Conservation (phyloP, 2,888 invertebrate genomes). For the Drosophila conformis region DNA sequence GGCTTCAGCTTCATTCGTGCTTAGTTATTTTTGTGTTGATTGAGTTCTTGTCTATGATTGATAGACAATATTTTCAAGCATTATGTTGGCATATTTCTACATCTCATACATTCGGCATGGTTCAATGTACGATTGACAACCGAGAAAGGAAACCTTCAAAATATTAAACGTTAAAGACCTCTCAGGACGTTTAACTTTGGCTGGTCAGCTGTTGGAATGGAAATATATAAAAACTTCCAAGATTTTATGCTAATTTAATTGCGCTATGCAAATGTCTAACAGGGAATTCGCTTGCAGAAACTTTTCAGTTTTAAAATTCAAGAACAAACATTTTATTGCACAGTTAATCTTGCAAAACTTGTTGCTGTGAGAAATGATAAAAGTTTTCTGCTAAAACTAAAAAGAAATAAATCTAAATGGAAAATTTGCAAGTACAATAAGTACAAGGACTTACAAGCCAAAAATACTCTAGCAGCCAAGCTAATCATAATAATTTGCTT, state of each 20-base stretch:
- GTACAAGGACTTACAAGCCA: background rate
- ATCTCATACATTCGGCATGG: background rate
- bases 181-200: conserved; percentile 5
- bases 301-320: conserved; percentile 21
- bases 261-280: conserved; percentile 19
- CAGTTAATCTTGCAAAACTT: background rate
- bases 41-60: background rate
- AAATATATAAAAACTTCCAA: background rate
- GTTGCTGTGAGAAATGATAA: conserved; percentile 10
- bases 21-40: background rate
- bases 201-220: background rate
- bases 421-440: conserved; percentile 6
- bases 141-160: background rate
- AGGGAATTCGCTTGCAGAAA: conserved; percentile 10
- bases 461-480: background rate
- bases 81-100: background rate
- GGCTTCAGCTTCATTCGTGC: background rate
- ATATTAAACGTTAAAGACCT: background rate
- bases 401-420: conserved; percentile 9
- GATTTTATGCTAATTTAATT: conserved; percentile 25
- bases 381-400: conserved; percentile 17
- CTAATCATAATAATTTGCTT: background rate
- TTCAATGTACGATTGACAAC: conserved; percentile 15
- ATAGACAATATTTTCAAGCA: background rate
- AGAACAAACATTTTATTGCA: conserved; percentile 19